Conservation (phyloP, 1,140 invertebrate genomes). For the Eumeta japonica region DNA sequence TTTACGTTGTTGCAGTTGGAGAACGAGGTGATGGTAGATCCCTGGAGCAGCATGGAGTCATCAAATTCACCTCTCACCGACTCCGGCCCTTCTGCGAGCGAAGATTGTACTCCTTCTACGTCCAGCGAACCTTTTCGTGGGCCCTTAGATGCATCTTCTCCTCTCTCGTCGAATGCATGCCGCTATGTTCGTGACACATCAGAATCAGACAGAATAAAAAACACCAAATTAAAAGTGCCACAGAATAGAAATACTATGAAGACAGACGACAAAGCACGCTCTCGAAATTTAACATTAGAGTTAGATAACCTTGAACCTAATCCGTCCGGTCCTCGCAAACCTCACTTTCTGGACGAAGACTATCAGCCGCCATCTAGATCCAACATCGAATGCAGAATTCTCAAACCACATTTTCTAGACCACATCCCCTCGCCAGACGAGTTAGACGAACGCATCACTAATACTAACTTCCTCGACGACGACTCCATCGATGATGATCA, state of each 20-base stretch:
- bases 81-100: constrained; percentile 49
- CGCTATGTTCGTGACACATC: constrained; percentile 10
- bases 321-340: constrained; percentile 41
- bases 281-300: constrained; percentile 39
- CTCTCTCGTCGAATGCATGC: constrained; percentile 28
- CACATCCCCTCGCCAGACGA: constrained; percentile 53
- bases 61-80: constrained; percentile 54
- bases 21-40: constrained; percentile 57
- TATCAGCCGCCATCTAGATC: constrained; percentile 56
- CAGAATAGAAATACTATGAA: constrained; percentile 23
- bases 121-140: constrained; percentile 36
- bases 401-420: constrained; percentile 54
- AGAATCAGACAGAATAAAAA: constrained; percentile 25
- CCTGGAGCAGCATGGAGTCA: constrained; percentile 57
- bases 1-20: constrained; percentile 59
- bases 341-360: constrained; percentile 63
- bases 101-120: constrained; percentile 48
- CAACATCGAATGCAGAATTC: constrained; percentile 53
- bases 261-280: constrained; percentile 36
- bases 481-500: constrained; percentile 38
- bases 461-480: constrained; percentile 50
- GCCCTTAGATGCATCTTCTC: constrained; percentile 24
- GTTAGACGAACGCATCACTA: constrained; percentile 49
- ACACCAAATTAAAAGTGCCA: constrained; percentile 18
- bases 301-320: constrained; percentile 37